phyloP scores from a whole-genome alignment of 2,797 vertebrate genomes.

The Xenopus petersii region DNA sequence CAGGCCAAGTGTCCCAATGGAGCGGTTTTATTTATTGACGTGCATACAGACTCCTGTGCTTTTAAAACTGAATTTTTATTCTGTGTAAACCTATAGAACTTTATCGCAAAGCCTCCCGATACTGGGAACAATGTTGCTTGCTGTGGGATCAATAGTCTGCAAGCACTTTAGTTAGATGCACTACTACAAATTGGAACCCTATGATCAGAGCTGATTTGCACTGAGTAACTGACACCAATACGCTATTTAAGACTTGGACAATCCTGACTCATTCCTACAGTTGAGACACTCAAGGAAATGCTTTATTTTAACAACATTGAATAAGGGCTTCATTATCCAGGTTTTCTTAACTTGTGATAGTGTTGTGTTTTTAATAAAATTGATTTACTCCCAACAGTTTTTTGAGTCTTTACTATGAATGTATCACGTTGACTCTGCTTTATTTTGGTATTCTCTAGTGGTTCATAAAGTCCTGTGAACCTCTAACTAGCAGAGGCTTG shows the following conservation, averaged over 20 bases:
- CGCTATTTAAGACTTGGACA: too few relatives aligned
- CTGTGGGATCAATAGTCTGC: neutral
- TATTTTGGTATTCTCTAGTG: too few relatives aligned
- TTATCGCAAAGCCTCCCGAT: neutral
- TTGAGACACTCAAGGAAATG: neutral
- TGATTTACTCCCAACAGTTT: neutral
- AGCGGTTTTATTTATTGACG: neutral
- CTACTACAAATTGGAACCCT: too few relatives aligned
- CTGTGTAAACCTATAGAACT: neutral
- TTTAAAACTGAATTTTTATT: neutral
- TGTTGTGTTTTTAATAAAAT: constrained; percentile 9
- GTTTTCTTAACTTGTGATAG: neutral
- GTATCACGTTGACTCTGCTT: too few relatives aligned
- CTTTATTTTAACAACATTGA: too few relatives aligned
- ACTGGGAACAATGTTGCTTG: too few relatives aligned
- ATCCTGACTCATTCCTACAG: neutral
- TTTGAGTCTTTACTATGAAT: neutral
- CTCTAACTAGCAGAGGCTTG: too few relatives aligned
- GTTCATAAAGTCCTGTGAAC: too few relatives aligned
- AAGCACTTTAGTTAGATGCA: too few relatives aligned
- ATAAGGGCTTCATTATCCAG: neutral
- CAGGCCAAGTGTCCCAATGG: constrained; percentile 46
- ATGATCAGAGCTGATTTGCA: neutral
- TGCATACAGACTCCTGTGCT: neutral
- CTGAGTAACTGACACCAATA: neutral